A percentile compares a stretch with the other conserved stretches of the same genome.
Conservation (phyloP, 1,140 invertebrate species). For the Eurosta solidaginis region DNA sequence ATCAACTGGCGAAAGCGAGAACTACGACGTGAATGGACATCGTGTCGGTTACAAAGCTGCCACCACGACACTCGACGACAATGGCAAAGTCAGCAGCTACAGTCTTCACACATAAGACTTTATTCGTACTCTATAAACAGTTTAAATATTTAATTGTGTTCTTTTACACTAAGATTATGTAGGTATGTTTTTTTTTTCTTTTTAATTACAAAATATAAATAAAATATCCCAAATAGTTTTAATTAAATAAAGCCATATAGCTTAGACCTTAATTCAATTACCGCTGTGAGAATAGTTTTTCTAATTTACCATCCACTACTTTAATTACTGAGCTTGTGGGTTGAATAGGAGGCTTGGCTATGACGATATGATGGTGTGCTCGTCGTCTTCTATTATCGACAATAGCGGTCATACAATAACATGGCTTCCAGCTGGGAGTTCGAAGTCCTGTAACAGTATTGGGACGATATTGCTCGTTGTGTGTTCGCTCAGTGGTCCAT, state of each 20-base stretch:
- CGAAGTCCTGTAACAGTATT: slow-evolving; percentile 31
- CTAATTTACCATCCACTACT: slow-evolving; percentile 49
- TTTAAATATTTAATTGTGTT: neutral
- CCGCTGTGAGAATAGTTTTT: slow-evolving; percentile 49
- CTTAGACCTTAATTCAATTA: slow-evolving; percentile 5
- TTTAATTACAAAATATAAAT: neutral
- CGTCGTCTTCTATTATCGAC: slow-evolving; percentile 46
- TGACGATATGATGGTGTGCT: slow-evolving; percentile 28
- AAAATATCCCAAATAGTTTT: neutral
- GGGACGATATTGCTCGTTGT: slow-evolving; percentile 38
- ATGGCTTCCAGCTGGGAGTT: slow-evolving; percentile 52
- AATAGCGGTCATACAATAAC: slow-evolving; percentile 50
- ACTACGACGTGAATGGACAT: slow-evolving; percentile 52
- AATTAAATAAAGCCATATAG: neutral
- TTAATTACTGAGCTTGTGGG: slow-evolving; percentile 38
- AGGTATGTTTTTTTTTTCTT: neutral
- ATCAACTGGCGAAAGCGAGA: slow-evolving; percentile 57
- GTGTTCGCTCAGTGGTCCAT: slow-evolving; percentile 55
- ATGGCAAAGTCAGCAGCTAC: slow-evolving; percentile 55
- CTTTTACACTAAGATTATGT: neutral
- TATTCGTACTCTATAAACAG: neutral
- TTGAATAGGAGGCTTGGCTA: neutral
- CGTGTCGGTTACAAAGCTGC: slow-evolving; percentile 52
- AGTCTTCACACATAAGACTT: slow-evolving; percentile 52
- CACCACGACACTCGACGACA: slow-evolving; percentile 58